Conservation (phyloP, 2,797 vertebrate species). For the Oreonectes daqikongensis region DNA sequence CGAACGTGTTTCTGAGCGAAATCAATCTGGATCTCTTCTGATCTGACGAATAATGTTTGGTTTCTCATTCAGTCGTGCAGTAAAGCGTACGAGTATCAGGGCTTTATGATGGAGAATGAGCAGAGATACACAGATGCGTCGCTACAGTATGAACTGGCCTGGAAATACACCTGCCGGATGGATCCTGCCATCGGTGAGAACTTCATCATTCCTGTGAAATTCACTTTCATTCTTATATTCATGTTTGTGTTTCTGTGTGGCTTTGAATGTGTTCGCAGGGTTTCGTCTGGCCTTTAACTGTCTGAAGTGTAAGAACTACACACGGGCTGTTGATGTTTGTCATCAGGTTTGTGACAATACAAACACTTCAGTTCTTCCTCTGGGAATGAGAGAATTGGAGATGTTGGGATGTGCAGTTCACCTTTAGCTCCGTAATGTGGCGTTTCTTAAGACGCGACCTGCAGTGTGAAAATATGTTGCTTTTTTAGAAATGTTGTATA, state of each 20-base stretch:
- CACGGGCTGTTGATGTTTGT: slow-evolving; percentile 75
- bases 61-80: slow-evolving; percentile 71
- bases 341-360: slow-evolving; percentile 65
- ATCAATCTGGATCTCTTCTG: too few species aligned
- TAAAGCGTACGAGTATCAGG: slow-evolving; percentile 79
- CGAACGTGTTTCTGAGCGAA: background rate
- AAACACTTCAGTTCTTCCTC: background rate
- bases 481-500: too few species aligned
- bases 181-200: slow-evolving; percentile 72
- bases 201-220: background rate
- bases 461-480: too few species aligned
- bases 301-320: slow-evolving; percentile 74
- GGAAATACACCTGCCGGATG: slow-evolving; percentile 70
- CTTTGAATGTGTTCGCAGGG: slow-evolving; percentile 60
- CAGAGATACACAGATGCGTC: slow-evolving; percentile 75
- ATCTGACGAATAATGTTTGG: background rate
- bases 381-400: background rate
- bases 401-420: too few species aligned
- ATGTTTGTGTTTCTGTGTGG: too few species aligned
- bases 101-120: slow-evolving; percentile 79
- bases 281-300: slow-evolving; percentile 80
- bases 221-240: too few species aligned
- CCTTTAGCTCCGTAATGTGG: too few species aligned
- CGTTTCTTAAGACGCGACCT: too few species aligned
- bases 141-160: slow-evolving; percentile 74